Evolutionary conservation across 2,888 invertebrate species (phyloP), one percentile per base, ranked within the genome.

Genomic region (Platycheirus albimanus): DNA sequence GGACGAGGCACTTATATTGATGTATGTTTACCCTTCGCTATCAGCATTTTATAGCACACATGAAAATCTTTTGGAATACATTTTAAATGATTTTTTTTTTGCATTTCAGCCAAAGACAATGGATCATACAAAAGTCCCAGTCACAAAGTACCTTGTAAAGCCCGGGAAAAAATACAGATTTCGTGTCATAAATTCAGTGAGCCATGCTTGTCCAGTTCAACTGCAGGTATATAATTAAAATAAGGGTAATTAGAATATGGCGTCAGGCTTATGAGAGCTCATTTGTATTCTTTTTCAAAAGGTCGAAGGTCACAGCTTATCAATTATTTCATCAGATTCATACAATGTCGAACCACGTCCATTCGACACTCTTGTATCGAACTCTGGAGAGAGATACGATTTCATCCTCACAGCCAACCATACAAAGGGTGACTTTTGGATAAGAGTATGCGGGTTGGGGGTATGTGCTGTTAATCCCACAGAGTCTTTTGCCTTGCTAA

Each of bases 301-400:
- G 86, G 86, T 91, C 19, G 87, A 90, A 70, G 61, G 87, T 0
- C 91, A 91, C 66, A 83, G 61, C 1, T 61, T 91, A 71, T 86
- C 80, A 10, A 67, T 91, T 2, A 90, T 91, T 19, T 88, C 91
- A 1, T 86, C 88, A 0, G 91, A 91, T 84, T 89, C 89, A 0
- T 87, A 85, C 58, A 78, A 88, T n/a, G 85, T 90, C 0, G 71
- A 86, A 19, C 88, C 89, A 3, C 74, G 86, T 7, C 17, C 36
- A 3, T 87, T 89, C 47, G 87, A 89, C 49, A 87, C 89, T 3
- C 64, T 91, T 0, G 84, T 88, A 0, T 84, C 87, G 0, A 88
- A 91, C 54, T 86, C 92, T 8, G 93, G 93, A 0, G 93, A 93
- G 85, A 87, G 92, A 56, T 92, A 90, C 85, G 92, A 92, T 85